A percentile compares a stretch with the other conserved stretches of the same genome.
Evolutionary conservation across 2,888 invertebrate genomes (phyloP).

Genomic region (Camptogramma bilineatum): DNA sequence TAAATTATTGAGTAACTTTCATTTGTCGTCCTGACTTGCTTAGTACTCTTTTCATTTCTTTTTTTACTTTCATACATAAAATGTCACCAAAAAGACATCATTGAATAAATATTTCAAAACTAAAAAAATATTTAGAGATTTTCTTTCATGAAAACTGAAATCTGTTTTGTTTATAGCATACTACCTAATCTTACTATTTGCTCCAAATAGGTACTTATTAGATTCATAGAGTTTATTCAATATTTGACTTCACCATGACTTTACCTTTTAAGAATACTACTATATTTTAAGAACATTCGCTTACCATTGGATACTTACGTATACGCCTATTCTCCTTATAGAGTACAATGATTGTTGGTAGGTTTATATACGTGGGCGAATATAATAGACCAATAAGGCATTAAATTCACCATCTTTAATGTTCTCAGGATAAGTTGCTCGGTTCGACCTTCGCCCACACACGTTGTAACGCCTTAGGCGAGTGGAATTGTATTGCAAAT

Average conservation of each 20-base stretch:
- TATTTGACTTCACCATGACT: background rate
- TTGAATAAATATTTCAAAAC: too few species aligned
- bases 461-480: constrained; percentile 44
- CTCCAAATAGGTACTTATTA: too few species aligned
- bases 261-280: background rate
- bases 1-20: background rate
- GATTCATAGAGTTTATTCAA: background rate
- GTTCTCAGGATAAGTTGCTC: constrained; percentile 62
- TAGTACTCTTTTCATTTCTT: background rate
- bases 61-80: background rate
- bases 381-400: constrained; percentile 55
- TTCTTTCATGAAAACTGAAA: too few species aligned
- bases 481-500: constrained; percentile 57
- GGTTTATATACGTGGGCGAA: constrained; percentile 44
- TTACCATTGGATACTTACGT: constrained; percentile 12
- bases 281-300: constrained; percentile 4
- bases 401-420: constrained; percentile 55
- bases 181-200: too few species aligned
- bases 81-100: too few species aligned
- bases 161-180: too few species aligned
- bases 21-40: background rate
- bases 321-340: constrained; percentile 30
- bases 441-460: constrained; percentile 58
- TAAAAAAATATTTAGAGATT: too few species aligned
- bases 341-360: constrained; percentile 31